Conservation (phyloP, 2,888 invertebrate species). For the Rutpela maculata region DNA sequence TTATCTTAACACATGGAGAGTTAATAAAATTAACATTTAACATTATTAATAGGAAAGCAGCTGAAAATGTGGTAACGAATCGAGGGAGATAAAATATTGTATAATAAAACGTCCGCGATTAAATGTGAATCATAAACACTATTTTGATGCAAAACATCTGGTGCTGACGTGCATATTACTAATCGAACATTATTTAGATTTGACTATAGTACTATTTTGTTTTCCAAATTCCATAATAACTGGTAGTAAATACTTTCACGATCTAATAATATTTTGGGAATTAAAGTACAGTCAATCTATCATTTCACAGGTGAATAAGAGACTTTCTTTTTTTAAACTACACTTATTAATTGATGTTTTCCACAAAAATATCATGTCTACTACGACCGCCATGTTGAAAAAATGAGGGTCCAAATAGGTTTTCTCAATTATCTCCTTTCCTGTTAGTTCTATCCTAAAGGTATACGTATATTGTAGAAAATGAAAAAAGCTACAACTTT, state of each 20-base stretch:
- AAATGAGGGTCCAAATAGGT: no score
- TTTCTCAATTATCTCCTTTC: no score
- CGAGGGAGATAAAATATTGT: slow-evolving; percentile 36
- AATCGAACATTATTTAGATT: slow-evolving; percentile 31
- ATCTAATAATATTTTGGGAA: neutral
- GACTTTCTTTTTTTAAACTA: no score
- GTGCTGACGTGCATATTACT: slow-evolving; percentile 28
- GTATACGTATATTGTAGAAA: no score
- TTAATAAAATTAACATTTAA: slow-evolving; percentile 21
- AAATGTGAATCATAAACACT: slow-evolving; percentile 30
- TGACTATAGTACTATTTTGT: slow-evolving; percentile 9
- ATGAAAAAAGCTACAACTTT: no score
- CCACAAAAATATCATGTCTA: no score
- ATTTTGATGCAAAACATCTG: slow-evolving; percentile 39
- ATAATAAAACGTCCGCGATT: slow-evolving; percentile 30
- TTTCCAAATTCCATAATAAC: slow-evolving; percentile 23
- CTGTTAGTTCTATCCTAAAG: no score
- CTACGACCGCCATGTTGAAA: no score
- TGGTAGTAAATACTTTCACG: neutral
- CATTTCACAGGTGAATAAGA: no score
- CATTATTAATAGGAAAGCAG: slow-evolving; percentile 30
- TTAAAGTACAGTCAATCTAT: no score
- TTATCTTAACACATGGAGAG: no score
- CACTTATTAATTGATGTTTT: no score
- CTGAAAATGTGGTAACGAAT: slow-evolving; percentile 10